A percentile compares a stretch with the other conserved stretches of the same genome.
phyloP scores from a whole-genome alignment of 2,797 vertebrate genomes.

The Cercopithecus mitis region DNA sequence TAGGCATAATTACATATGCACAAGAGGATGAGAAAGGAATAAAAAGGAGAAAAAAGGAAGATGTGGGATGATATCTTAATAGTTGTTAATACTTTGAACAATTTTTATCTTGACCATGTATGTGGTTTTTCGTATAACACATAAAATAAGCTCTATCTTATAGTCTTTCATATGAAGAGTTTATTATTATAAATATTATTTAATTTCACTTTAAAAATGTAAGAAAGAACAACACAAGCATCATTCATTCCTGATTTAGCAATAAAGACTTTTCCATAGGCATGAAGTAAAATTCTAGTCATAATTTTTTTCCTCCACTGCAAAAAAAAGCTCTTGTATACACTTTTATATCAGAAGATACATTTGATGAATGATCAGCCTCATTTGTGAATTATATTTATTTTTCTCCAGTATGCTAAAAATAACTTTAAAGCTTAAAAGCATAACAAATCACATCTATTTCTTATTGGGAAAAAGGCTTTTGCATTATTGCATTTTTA shows the following conservation, averaged over 20 bases:
- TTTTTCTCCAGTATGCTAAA: slow-evolving; percentile 65
- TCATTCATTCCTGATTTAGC: not conserved
- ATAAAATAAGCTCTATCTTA: not conserved
- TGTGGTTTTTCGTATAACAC: not conserved
- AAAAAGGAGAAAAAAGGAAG: not conserved
- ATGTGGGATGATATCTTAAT: not conserved
- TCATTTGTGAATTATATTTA: slow-evolving; percentile 58
- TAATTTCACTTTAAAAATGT: slow-evolving; percentile 43
- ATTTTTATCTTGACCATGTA: not conserved
- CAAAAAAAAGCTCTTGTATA: not conserved
- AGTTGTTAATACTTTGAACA: not conserved
- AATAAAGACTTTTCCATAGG: slow-evolving; percentile 34
- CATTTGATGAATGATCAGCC: slow-evolving; percentile 55
- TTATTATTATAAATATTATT: not conserved
- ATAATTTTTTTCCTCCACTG: slow-evolving; percentile 51
- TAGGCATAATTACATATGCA: not conserved
- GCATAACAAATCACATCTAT: slow-evolving; percentile 40
- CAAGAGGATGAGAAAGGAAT: not conserved
- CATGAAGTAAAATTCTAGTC: slow-evolving; percentile 44
- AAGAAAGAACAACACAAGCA: not conserved
- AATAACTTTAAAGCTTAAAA: slow-evolving; percentile 47
- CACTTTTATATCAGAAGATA: slow-evolving; percentile 62
- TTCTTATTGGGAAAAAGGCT: slow-evolving; percentile 71
- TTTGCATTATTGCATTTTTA: slow-evolving; percentile 56
- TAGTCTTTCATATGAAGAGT: not conserved